Evolutionary conservation across 2,888 invertebrate genomes (phyloP).

Genomic region (Eledone cirrhosa): DNA sequence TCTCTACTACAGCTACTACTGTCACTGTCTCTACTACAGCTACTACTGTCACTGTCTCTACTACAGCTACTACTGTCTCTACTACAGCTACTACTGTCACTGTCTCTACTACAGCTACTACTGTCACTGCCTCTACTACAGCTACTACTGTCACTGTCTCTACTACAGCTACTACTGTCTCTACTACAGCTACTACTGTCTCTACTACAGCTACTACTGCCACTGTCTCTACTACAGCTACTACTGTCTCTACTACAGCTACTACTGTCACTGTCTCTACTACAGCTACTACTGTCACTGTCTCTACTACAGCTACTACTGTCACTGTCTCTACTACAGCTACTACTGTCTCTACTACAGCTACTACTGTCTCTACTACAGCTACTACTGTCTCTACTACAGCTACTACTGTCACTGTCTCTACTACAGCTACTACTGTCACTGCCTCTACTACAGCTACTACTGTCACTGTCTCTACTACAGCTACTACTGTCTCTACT

Average conservation of each 20-base stretch:
- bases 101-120: background rate
- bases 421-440: background rate
- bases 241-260: background rate
- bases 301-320: background rate
- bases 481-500: background rate
- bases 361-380: background rate
- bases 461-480: background rate
- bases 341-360: background rate
- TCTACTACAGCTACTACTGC: background rate
- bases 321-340: background rate
- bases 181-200: background rate
- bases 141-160: background rate
- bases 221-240: too few relatives aligned
- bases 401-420: background rate
- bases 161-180: conserved; percentile 15
- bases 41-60: background rate
- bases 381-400: background rate
- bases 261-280: background rate
- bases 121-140: background rate
- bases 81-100: background rate
- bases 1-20: conserved; percentile 19
- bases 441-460: background rate
- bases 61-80: background rate
- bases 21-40: background rate
- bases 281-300: background rate